Conservation (phyloP, 2,113 vertebrate genomes). For the Ellobius talpinus region DNA sequence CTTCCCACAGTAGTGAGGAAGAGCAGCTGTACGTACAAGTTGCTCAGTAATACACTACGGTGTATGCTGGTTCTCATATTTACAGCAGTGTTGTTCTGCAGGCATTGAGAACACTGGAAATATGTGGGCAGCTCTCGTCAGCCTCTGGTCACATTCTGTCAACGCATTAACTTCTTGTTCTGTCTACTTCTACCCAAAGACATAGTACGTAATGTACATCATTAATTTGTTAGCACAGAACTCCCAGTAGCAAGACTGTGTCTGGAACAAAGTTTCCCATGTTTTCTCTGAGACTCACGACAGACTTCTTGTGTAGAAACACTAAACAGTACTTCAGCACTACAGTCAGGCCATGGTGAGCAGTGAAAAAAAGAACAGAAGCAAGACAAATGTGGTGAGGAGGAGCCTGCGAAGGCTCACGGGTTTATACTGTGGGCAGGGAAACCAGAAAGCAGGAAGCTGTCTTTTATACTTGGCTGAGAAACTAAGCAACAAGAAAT, state of each 20-base stretch:
- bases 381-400: background rate
- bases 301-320: background rate
- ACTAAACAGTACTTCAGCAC: background rate
- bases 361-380: background rate
- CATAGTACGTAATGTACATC: background rate
- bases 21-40: background rate
- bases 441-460: background rate
- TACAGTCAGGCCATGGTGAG: background rate
- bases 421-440: background rate
- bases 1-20: background rate
- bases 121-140: background rate
- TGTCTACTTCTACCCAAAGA: conserved; percentile 8
- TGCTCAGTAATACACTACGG: background rate
- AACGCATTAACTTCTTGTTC: background rate
- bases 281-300: background rate
- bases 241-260: background rate
- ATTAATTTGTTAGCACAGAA: background rate
- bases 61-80: background rate
- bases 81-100: background rate
- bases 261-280: background rate
- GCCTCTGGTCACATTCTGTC: background rate
- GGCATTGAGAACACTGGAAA: background rate
- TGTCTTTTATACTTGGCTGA: background rate
- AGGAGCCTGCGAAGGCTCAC: background rate
- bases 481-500: background rate